A percentile compares a stretch with the other conserved stretches of the same genome.
These are phyloP conservation scores for Zaprionus inermis DNA, from an alignment of 1,140 invertebrate species.

Conservation along the genomic window DNA sequence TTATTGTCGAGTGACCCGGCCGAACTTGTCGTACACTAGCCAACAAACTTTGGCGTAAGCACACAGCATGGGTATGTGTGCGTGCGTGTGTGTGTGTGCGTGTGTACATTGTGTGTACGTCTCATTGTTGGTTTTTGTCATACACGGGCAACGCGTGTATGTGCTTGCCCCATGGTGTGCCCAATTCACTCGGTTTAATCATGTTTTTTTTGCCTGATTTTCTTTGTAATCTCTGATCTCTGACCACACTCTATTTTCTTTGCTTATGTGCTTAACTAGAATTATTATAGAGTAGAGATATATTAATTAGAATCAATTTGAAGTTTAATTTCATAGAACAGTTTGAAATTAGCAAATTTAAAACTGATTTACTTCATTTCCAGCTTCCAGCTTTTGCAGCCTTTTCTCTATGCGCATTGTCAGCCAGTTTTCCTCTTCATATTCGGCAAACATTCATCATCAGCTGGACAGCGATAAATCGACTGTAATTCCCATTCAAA, in stretches of 20 bases:
- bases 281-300: neutral
- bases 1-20: slow-evolving; percentile 47
- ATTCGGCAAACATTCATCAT: neutral
- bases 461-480: neutral
- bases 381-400: neutral
- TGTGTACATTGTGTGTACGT: neutral
- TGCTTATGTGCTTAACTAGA: neutral
- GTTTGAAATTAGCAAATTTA: neutral
- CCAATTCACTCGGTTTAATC: neutral
- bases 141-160: neutral
- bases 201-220: neutral
- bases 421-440: no score
- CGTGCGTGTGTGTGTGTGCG: slow-evolving; percentile 1
- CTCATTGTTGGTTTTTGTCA: slow-evolving; percentile 7
- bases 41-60: slow-evolving; percentile 39
- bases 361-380: neutral
- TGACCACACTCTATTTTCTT: slow-evolving; percentile 16
- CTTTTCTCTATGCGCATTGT: no score
- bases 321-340: neutral
- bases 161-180: neutral
- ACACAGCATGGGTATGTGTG: neutral
- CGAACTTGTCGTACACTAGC: slow-evolving; percentile 27
- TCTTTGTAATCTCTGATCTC: slow-evolving; percentile 37
- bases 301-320: neutral
- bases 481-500: neutral